These are phyloP conservation scores for Tragelaphus oryx DNA, from an alignment of 2,797 vertebrate species.

Conservation along the genomic window DNA sequence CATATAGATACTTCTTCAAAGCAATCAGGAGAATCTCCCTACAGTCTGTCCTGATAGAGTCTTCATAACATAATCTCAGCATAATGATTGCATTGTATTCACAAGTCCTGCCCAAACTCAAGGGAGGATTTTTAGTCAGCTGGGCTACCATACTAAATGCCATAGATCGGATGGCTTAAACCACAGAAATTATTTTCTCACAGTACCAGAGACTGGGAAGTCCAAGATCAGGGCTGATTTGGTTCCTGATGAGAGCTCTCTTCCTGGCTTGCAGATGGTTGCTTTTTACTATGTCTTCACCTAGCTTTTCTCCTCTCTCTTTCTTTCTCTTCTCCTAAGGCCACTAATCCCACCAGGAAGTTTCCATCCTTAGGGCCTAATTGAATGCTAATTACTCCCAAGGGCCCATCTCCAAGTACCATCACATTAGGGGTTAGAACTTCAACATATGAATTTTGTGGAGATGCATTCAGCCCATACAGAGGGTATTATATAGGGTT, in stretches of 20 bases:
- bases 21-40: background rate
- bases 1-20: background rate
- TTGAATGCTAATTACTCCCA: background rate
- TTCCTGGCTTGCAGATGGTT: background rate
- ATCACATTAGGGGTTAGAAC: background rate
- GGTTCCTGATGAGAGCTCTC: background rate
- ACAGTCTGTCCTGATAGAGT: background rate
- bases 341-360: background rate
- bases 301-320: background rate
- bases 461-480: background rate
- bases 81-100: background rate
- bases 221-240: background rate
- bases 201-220: background rate
- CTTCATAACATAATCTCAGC: background rate
- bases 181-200: background rate
- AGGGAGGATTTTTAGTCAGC: background rate
- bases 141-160: background rate
- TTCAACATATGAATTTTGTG: background rate
- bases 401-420: background rate
- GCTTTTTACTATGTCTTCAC: background rate
- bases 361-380: background rate
- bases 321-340: background rate
- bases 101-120: background rate
- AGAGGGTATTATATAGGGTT: background rate
- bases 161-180: background rate